These are phyloP conservation scores for Morus bassanus DNA, from an alignment of 2,797 vertebrate species.

Conservation along the genomic window DNA sequence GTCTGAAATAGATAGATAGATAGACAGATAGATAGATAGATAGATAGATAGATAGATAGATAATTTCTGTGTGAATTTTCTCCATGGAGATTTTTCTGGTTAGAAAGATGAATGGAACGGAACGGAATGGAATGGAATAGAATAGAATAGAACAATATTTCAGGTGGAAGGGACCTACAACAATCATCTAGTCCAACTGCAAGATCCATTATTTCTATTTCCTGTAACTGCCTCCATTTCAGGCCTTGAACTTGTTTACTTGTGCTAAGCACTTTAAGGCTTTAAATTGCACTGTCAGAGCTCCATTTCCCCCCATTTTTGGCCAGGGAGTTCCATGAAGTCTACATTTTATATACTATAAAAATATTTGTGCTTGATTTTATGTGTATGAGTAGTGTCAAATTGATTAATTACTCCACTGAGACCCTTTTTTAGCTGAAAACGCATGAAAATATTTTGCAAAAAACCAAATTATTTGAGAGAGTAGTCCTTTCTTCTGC, in stretches of 20 bases:
- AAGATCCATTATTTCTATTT: background rate
- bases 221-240: background rate
- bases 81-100: background rate
- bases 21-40: too few relatives aligned
- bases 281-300: background rate
- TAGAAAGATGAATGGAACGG: background rate
- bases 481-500: background rate
- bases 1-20: background rate
- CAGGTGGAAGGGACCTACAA: background rate
- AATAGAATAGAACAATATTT: background rate
- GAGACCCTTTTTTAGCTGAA: background rate
- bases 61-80: background rate
- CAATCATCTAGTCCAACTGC: background rate
- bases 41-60: too few relatives aligned
- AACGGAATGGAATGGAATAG: accelerated
- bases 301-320: background rate
- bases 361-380: background rate
- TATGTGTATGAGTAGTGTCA: background rate
- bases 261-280: background rate
- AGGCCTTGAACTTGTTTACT: background rate
- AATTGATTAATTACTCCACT: background rate
- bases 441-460: background rate
- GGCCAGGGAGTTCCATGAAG: background rate
- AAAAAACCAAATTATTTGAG: background rate
- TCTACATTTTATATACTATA: background rate